phyloP scores from a whole-genome alignment of 2,888 invertebrate species.

The Cephus pulcher region DNA sequence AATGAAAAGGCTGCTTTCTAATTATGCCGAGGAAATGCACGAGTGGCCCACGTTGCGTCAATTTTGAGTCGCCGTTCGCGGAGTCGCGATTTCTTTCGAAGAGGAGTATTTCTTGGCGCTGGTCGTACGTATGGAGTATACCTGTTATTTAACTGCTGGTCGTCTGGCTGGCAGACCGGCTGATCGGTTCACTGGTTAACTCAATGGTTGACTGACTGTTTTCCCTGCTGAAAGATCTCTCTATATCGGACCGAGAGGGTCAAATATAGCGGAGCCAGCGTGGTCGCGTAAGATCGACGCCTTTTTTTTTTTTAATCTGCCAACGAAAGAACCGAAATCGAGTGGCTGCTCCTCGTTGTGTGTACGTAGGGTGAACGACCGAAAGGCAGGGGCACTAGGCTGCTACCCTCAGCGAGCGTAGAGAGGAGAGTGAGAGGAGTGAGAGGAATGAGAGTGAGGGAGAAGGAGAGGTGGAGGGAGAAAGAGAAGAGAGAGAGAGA shows the following conservation, averaged over 20 bases:
- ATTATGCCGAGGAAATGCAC: slow-evolving; percentile 22
- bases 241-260: background rate
- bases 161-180: background rate
- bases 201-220: background rate
- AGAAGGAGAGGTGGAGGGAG: background rate
- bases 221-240: background rate
- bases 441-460: slow-evolving; percentile 24
- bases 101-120: background rate
- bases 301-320: background rate
- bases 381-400: slow-evolving; percentile 64
- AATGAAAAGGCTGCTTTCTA: slow-evolving; percentile 32
- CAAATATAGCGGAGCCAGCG: background rate
- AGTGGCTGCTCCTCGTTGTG: slow-evolving; percentile 11
- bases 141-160: background rate
- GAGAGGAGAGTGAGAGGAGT: slow-evolving; percentile 32
- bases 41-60: background rate
- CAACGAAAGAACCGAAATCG: slow-evolving; percentile 1
- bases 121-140: background rate
- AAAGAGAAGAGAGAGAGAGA: slow-evolving; percentile 18
- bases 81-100: background rate
- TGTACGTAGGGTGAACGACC: slow-evolving; percentile 59
- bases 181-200: background rate
- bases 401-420: slow-evolving; percentile 60
- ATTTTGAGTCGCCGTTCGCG: background rate
- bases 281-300: background rate